Evolutionary conservation across 2,113 vertebrate genomes (phyloP).

Genomic region (Sylvietta virens): DNA sequence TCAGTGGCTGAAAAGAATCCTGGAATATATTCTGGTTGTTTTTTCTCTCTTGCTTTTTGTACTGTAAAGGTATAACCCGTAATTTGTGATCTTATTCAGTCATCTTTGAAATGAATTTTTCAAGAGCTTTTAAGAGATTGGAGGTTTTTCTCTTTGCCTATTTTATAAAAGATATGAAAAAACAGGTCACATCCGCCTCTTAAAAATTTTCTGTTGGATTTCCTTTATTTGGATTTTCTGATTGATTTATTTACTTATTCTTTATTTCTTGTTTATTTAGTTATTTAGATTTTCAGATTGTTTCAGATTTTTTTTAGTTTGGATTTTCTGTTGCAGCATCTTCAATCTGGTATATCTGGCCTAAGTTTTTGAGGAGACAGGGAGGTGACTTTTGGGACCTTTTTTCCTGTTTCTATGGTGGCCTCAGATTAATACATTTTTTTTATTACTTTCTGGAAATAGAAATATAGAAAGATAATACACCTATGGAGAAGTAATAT

Average conservation of each 20-base stretch:
- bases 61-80: neutral
- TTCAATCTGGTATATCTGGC: neutral
- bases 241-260: neutral
- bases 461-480: constrained; percentile 2
- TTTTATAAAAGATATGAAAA: neutral
- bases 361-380: neutral
- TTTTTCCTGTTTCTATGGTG: neutral
- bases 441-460: constrained; percentile 36
- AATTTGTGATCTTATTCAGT: neutral
- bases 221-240: neutral
- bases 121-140: neutral
- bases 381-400: neutral
- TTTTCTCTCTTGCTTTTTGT: neutral
- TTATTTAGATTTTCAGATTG: neutral
- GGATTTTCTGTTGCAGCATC: neutral
- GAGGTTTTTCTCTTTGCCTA: neutral
- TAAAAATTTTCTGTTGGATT: neutral
- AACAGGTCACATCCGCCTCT: fast-evolving
- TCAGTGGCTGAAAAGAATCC: neutral
- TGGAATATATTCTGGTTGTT: neutral
- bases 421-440: neutral
- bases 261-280: neutral
- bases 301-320: neutral
- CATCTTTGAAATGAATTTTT: neutral
- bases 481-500: constrained; percentile 20